Evolutionary conservation across 2,888 invertebrate species (phyloP).

Genomic region (Diachrysia chrysitis): DNA sequence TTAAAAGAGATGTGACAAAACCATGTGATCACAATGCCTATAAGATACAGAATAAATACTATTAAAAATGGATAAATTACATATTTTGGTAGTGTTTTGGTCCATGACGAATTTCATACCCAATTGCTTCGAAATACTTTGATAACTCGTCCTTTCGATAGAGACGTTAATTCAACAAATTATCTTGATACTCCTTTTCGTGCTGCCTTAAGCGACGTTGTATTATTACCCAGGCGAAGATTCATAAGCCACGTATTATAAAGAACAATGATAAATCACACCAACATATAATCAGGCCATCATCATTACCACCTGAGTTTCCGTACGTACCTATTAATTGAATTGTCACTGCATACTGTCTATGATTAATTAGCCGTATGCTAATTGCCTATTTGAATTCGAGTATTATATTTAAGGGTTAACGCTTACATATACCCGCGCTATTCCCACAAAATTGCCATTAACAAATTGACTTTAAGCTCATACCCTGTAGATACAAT

Average conservation of each 20-base stretch:
- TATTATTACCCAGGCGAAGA: too few relatives aligned
- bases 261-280: not conserved
- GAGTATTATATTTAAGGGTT: slow-evolving; percentile 19
- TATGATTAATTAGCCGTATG: slow-evolving; percentile 30
- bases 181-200: too few relatives aligned
- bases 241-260: not conserved
- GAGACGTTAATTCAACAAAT: not conserved
- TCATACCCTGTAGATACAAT: not conserved
- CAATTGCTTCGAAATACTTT: not conserved
- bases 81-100: too few relatives aligned
- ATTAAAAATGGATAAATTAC: too few relatives aligned
- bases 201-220: too few relatives aligned
- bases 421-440: not conserved
- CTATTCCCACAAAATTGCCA: too few relatives aligned
- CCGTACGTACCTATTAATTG: slow-evolving; percentile 23
- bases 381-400: slow-evolving; percentile 12
- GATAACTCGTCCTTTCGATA: not conserved
- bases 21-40: too few relatives aligned
- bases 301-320: slow-evolving; percentile 15
- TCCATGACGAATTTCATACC: too few relatives aligned
- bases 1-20: too few relatives aligned
- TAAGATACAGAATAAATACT: too few relatives aligned
- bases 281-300: slow-evolving; percentile 13
- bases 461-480: too few relatives aligned
- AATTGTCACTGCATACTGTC: slow-evolving; percentile 17